A percentile compares a stretch with the other conserved stretches of the same genome.
Conservation (phyloP, 2,888 invertebrate genomes). For the Drosophila barbarae region DNA sequence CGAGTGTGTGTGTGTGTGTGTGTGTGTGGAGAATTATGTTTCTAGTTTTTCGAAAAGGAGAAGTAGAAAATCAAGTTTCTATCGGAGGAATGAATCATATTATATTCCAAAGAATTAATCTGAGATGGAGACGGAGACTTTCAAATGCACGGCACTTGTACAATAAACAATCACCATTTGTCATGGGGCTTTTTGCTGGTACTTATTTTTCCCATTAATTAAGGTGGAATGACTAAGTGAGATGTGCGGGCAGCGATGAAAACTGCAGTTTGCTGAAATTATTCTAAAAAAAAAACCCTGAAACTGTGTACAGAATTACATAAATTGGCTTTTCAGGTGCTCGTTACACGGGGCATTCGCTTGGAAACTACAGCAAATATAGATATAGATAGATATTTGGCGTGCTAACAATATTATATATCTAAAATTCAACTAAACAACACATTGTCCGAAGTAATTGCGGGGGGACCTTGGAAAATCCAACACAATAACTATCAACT, state of each 20-base stretch:
- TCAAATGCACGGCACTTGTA: constrained; percentile 15
- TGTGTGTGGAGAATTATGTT: constrained; percentile 30
- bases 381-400: constrained; percentile 12
- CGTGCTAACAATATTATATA: constrained; percentile 25
- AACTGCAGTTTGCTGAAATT: constrained; percentile 38
- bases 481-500: constrained; percentile 32
- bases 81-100: constrained; percentile 34
- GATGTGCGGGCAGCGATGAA: constrained; percentile 19
- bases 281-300: constrained; percentile 40
- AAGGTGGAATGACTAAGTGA: constrained; percentile 32
- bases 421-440: constrained; percentile 3
- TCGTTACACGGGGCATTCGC: constrained; percentile 54
- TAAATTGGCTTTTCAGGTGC: constrained; percentile 50
- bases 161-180: constrained; percentile 30
- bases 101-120: constrained; percentile 18
- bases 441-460: constrained; percentile 27
- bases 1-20: constrained; percentile 7
- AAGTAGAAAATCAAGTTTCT: constrained; percentile 45
- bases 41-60: constrained; percentile 39
- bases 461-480: constrained; percentile 37
- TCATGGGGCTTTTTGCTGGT: constrained; percentile 23
- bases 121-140: constrained; percentile 13
- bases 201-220: constrained; percentile 32
- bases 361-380: constrained; percentile 48
- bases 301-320: constrained; percentile 35